Conservation (phyloP, 2,113 vertebrate species). For the Camelus dromedarius region DNA sequence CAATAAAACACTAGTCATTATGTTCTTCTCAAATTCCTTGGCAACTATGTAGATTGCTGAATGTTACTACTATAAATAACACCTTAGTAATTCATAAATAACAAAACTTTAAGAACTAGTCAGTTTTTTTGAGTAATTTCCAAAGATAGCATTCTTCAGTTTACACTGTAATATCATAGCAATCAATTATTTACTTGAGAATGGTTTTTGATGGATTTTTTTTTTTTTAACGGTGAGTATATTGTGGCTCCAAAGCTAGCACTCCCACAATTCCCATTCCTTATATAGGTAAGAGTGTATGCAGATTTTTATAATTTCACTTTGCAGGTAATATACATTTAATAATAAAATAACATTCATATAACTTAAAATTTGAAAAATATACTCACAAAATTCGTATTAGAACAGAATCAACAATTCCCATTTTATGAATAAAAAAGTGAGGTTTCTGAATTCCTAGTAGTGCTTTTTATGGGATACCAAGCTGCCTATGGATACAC, state of each 20-base stretch:
- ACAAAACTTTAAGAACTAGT: background rate
- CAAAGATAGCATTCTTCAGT: background rate
- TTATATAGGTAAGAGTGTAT: background rate
- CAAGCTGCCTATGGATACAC: background rate
- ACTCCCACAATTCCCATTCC: background rate
- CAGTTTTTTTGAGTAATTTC: background rate
- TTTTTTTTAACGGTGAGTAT: background rate
- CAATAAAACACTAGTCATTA: background rate
- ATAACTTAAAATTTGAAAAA: background rate
- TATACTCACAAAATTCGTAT: background rate
- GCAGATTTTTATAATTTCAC: background rate
- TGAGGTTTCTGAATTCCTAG: background rate
- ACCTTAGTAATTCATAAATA: background rate
- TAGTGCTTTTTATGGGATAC: background rate
- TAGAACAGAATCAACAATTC: background rate
- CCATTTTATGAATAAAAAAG: background rate
- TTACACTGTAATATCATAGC: background rate
- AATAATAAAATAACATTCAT: background rate
- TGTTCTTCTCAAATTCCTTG: background rate
- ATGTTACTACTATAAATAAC: background rate
- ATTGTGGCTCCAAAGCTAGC: background rate
- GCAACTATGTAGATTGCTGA: background rate
- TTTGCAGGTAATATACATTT: background rate
- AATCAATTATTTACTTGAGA: background rate
- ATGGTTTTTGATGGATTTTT: background rate